Conservation (phyloP, 2,113 vertebrate species). For the Scomber japonicus region DNA sequence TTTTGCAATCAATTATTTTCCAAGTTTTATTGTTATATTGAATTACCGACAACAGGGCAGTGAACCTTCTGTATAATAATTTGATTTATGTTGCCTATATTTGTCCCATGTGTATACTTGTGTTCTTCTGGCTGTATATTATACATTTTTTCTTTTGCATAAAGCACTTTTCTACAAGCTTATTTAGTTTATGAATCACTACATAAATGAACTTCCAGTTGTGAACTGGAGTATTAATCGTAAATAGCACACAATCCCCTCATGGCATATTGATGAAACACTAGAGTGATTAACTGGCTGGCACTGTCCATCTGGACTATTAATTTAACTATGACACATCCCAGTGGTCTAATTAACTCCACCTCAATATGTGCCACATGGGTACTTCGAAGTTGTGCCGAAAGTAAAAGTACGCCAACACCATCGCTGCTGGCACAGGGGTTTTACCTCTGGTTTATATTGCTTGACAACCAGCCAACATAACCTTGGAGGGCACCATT, state of each 20-base stretch:
- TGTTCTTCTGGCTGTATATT: not conserved
- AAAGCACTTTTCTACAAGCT: not conserved
- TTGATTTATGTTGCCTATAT: too few species aligned
- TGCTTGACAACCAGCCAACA: slow-evolving; percentile 26
- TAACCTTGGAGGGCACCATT: not conserved
- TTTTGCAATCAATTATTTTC: too few species aligned
- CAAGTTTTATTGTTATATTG: too few species aligned
- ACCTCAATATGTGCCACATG: slow-evolving; percentile 45
- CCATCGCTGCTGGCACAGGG: slow-evolving; percentile 24
- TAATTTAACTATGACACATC: slow-evolving; percentile 62
- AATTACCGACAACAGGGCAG: too few species aligned
- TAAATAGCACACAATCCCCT: slow-evolving; percentile 11
- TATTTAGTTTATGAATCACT: not conserved
- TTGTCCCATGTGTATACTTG: too few species aligned
- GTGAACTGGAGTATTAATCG: not conserved
- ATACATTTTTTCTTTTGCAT: not conserved
- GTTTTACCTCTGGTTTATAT: slow-evolving; percentile 32
- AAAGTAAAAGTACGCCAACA: slow-evolving; percentile 35
- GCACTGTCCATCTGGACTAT: slow-evolving; percentile 51
- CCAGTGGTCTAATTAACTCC: slow-evolving; percentile 57
- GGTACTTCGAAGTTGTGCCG: slow-evolving; percentile 33
- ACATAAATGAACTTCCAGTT: not conserved
- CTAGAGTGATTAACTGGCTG: slow-evolving; percentile 36
- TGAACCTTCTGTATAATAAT: too few species aligned
- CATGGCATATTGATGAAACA: slow-evolving; percentile 5